These are phyloP conservation scores for Meteorus sp. DNA, from an alignment of 1,140 invertebrate genomes.

Conservation along the genomic window DNA sequence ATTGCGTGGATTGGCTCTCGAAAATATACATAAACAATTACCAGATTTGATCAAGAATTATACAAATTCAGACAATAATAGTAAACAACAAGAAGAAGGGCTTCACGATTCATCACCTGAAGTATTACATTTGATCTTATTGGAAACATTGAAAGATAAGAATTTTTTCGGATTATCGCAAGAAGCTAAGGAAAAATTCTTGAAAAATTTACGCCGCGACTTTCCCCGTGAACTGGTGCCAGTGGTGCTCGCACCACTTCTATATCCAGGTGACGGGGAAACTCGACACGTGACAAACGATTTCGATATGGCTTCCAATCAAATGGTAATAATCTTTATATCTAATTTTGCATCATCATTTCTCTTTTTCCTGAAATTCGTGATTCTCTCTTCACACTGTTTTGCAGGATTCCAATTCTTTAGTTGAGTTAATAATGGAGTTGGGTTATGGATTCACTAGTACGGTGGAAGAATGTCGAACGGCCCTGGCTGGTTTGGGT, in stretches of 20 bases:
- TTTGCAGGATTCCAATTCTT: slow-evolving; percentile 67
- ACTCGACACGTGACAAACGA: slow-evolving; percentile 66
- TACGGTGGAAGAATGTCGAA: slow-evolving; percentile 86
- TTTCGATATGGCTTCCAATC: slow-evolving; percentile 60
- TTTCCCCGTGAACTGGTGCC: slow-evolving; percentile 87
- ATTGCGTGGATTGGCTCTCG: slow-evolving; percentile 69
- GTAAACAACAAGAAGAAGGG: slow-evolving; percentile 73
- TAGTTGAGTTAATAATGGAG: slow-evolving; percentile 85
- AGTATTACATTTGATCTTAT: slow-evolving; percentile 82
- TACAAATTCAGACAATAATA: slow-evolving; percentile 72
- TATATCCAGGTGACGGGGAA: slow-evolving; percentile 80
- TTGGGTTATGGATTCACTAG: slow-evolving; percentile 86
- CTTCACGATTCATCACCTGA: slow-evolving; percentile 86
- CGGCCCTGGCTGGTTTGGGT: slow-evolving; percentile 75
- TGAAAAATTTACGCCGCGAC: slow-evolving; percentile 79
- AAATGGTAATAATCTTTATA: slow-evolving; percentile 60
- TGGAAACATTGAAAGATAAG: slow-evolving; percentile 62
- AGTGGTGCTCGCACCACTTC: slow-evolving; percentile 81
- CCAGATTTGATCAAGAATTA: slow-evolving; percentile 84
- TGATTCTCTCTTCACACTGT: slow-evolving; percentile 15
- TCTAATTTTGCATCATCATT: background rate
- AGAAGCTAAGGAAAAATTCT: slow-evolving; percentile 78
- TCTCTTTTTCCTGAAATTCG: background rate
- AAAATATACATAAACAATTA: slow-evolving; percentile 80
- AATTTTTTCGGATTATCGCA: slow-evolving; percentile 63